Base-by-base conservation (phyloP, 1,140 invertebrate species). In the Bombyx mandarina region DNA sequence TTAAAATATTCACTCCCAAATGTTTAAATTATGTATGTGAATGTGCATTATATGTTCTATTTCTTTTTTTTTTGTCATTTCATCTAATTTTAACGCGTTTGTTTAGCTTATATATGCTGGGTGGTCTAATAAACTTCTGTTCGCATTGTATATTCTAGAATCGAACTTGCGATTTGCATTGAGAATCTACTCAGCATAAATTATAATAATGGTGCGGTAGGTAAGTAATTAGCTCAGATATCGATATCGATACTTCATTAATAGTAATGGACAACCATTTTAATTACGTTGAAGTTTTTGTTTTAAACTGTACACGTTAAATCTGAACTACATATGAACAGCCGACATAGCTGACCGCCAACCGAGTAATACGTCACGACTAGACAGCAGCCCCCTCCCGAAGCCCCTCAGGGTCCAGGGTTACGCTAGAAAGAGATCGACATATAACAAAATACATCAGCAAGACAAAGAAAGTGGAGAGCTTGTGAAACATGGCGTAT, bases 401-500 rank as follows among this genome's bases (percentile, higher is more conserved):
- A 62, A 44, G 54, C 68, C 66, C 74, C 68, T 63, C 54, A 69
- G 57, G 64, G 67, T 70, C 68, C 71, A 64, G 73, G 73, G 78
- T 70, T 62, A 68, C 56, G 75, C 66, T 66, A 77, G 75, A 83
- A 69, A 50, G 77, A 74, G 75, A 81, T 68, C 63, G 72, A 65
- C 60, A 58, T 67, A 82, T 75, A 60, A 75, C 67, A 66, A 75
- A 73, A 72, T 66, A 68, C 65, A 58, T 62, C 60, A 64, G 83
- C 72, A 76, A 60, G 75, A 86, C 65, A 79, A 74, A 77, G 81
- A 83, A 64, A 70, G 73, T 70, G 71, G 61, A 65, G 66, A 35
- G 65, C 75, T 79, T 73, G 77, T 86, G 79, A 87, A 89, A 89
- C 85, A 89, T 89, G 88, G 88, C 88, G 88, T 78, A 88, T 87